Base-by-base conservation (phyloP, 2,888 invertebrate genomes). In the Oligia strigilis region DNA sequence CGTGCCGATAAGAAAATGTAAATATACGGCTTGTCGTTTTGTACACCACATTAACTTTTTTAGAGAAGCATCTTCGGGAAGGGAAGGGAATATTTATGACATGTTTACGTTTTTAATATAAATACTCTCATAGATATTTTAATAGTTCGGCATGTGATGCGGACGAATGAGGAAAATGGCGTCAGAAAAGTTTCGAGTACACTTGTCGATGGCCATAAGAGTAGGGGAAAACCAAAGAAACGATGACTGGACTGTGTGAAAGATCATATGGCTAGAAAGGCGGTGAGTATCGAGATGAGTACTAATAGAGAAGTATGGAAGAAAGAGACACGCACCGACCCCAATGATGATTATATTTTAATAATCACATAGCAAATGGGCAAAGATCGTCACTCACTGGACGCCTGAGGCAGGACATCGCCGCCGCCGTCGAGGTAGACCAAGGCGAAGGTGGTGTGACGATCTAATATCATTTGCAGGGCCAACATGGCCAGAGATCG, bases 1-100 rank as follows among this genome's bases (percentile, higher is more conserved):
- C 92, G 92, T 92, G 91, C 87, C 88, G 93, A 94, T 94, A 93
- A 93, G 88, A 92, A 92, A 93, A 93, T 92, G 91, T 91, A 92
- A 92, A 93, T 91, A 92, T 82, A 79, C 83, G 82, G 84, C 88
- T 83, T 83, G 85, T 72, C 79, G 70, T 83, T 83, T 74, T 81
- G 79, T 81, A 83, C 78, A 86, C 74, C 60, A 81, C 80, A 78
- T 87, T 82, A 84, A 82, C 75, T 81, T 78, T 75, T 78, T 79
- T 73, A 72, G 36, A 67, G 36, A 75, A 78, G 64, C 67, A 52
- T 29, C 46, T 74, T 67, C 43, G 29, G 29, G 60, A 58, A 75
- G 43, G 23, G 14, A 67, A 14, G 13, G n/a, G 60, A 40, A 64
- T 58, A 75, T 40, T 40, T 40, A 65, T 14, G 13, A 3, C 14